A percentile compares a stretch with the other conserved stretches of the same genome.
Conservation (phyloP, 2,797 vertebrate species). For the Merluccius polli region DNA sequence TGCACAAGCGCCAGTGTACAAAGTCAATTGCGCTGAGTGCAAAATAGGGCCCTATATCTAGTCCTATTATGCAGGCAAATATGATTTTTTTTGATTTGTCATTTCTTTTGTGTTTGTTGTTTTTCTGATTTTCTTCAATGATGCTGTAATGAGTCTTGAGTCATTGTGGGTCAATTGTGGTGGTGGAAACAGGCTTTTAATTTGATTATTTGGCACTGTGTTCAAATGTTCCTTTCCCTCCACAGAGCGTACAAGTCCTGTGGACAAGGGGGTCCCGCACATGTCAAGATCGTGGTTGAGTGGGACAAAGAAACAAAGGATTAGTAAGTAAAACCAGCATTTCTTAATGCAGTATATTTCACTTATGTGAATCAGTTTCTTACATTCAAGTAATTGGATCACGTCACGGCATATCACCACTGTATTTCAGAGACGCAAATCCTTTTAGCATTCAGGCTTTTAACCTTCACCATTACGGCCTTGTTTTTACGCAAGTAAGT, state of each 20-base stretch:
- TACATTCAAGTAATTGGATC: not conserved
- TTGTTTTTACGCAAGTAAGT: not conserved
- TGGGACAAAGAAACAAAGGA: conserved; percentile 99
- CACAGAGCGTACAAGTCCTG: conserved; percentile 92
- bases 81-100: not conserved
- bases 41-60: no score
- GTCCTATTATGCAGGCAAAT: not conserved
- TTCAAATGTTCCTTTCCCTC: not conserved
- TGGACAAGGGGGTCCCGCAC: conserved; percentile 90
- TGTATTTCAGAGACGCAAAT: not conserved
- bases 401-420: not conserved
- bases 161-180: not conserved
- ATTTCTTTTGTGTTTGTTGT: not conserved
- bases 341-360: not conserved
- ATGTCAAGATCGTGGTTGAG: conserved; percentile 96
- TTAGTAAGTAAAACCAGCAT: conserved; percentile 80
- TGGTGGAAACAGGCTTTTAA: not conserved
- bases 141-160: not conserved
- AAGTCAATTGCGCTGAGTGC: no score
- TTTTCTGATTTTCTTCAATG: not conserved
- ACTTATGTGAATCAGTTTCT: not conserved
- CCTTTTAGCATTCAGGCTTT: not conserved
- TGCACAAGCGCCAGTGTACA: no score
- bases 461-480: not conserved
- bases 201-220: not conserved